Percentiles rank a stretch among this genome's conserved stretches.
phyloP scores from a whole-genome alignment of 2,888 invertebrate species.

The Phortica okadai region DNA sequence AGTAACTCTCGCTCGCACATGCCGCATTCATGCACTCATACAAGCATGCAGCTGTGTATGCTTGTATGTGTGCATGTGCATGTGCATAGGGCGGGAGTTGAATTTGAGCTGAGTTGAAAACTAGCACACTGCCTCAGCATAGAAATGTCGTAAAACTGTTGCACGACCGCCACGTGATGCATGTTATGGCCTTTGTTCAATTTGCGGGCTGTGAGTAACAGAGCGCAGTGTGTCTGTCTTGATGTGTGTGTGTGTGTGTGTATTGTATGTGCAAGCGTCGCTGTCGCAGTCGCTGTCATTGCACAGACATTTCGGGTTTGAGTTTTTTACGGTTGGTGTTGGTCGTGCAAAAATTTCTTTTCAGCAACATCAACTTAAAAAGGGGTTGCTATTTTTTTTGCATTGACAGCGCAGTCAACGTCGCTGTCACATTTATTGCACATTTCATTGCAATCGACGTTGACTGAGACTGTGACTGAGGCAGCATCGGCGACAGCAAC shows the following conservation, averaged over 20 bases:
- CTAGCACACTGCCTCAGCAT: constrained; percentile 56
- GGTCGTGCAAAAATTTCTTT: constrained; percentile 25
- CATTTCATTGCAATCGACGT: neutral
- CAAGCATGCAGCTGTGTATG: constrained; percentile 41
- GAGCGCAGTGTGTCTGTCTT: constrained; percentile 17
- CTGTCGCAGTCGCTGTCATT: constrained; percentile 57
- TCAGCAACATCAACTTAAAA: neutral
- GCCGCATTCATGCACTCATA: constrained; percentile 48
- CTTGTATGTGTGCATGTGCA: constrained; percentile 54
- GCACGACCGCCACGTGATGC: constrained; percentile 67
- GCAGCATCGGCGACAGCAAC: constrained; percentile 4
- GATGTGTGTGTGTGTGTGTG: neutral
- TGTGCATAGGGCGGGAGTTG: constrained; percentile 35
- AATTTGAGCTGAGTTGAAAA: constrained; percentile 54
- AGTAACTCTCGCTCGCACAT: constrained; percentile 28
- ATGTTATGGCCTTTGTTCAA: constrained; percentile 38
- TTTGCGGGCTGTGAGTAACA: constrained; percentile 21
- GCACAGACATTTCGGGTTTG: constrained; percentile 64
- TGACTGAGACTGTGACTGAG: neutral
- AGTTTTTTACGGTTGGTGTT: constrained; percentile 43
- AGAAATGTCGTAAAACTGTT: constrained; percentile 62
- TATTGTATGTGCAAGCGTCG: constrained; percentile 45
- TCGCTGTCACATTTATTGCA: neutral
- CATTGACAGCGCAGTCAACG: neutral
- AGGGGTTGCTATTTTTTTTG: neutral